Base-by-base conservation (phyloP, 2,113 vertebrate species). In the Hydrochoerus hydrochaeris region DNA sequence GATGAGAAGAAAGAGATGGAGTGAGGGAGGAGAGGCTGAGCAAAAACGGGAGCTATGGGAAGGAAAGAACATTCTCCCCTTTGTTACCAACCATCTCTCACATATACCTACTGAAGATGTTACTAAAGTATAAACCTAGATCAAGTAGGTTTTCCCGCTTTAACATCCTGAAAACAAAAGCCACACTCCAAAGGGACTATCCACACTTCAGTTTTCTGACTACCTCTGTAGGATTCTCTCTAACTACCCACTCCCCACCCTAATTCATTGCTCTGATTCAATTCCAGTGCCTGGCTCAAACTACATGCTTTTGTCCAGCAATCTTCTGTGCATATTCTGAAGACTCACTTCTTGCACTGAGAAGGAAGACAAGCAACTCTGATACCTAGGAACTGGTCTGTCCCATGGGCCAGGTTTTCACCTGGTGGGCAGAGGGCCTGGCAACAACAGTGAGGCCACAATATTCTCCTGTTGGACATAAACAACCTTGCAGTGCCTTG, bases 1-100 rank as follows among this genome's bases (percentile, higher is more conserved):
- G 52, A 44, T 0, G 0, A 28, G 9, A 0, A 30, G 32, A 1
- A 38, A 60, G 5, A 52, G 12, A 54, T 5, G 20, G n/a, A 49
- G 71, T 4, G 57, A 84, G 16, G 11, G 8, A 32, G 35, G 20
- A 41, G 63, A 88, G 46, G 67, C 26, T 13, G 35, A 60, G 85
- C 62, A 7, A 52, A 60, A 16, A 3, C 13, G 60, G 24, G 1
- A 13, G 46, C 24, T 0, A 3, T 6, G 28, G 14, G 41, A 58
- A 35, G 30, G 16, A 35, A 30, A 54, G 65, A 57, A 71, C 9
- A 54, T 12, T 1, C 69, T 9, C 78, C 6, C 41, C 60, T 49
- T 69, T 2, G 5, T 75, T 17, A 41, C 46, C 5, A 35, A 0
- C 44, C 41, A 14, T 3, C 46, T 86, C 62, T 44, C 7, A 1